These are phyloP conservation scores for Zapus hudsonius DNA, from an alignment of 2,113 vertebrate genomes.

Conservation along the genomic window DNA sequence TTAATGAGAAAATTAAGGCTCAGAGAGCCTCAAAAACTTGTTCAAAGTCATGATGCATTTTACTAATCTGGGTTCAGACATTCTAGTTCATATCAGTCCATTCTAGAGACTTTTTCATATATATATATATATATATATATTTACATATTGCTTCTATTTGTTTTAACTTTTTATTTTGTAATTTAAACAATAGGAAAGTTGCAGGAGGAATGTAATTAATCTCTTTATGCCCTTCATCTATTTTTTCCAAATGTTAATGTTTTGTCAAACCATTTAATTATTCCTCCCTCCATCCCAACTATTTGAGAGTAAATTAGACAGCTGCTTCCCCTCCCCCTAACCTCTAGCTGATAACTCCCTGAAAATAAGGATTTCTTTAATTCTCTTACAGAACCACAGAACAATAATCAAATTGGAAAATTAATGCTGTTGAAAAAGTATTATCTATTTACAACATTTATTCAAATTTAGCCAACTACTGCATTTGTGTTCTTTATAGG, in stretches of 20 bases:
- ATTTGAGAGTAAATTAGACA: background rate
- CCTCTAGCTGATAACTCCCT: background rate
- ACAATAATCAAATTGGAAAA: slow-evolving; percentile 24
- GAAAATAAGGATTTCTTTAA: background rate
- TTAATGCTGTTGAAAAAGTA: background rate
- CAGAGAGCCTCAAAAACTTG: background rate
- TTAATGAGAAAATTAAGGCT: background rate
- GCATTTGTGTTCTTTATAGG: background rate
- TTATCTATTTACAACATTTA: slow-evolving; percentile 1
- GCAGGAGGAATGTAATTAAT: background rate
- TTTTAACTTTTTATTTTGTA: slow-evolving; percentile 1
- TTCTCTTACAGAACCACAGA: background rate
- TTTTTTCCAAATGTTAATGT: background rate
- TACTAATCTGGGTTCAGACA: background rate
- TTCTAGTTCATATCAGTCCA: background rate
- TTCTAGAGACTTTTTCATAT: background rate
- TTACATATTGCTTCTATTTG: no score
- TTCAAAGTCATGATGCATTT: background rate
- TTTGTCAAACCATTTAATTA: background rate
- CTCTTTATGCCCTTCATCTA: background rate
- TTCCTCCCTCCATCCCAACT: background rate
- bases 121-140: no score
- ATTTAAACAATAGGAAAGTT: background rate
- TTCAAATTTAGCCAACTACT: background rate
- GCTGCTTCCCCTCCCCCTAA: background rate